Percentiles rank a stretch among this genome's conserved stretches.
These are phyloP conservation scores for Phlogophora meticulosa DNA, from an alignment of 2,888 invertebrate genomes.

Conservation along the genomic window DNA sequence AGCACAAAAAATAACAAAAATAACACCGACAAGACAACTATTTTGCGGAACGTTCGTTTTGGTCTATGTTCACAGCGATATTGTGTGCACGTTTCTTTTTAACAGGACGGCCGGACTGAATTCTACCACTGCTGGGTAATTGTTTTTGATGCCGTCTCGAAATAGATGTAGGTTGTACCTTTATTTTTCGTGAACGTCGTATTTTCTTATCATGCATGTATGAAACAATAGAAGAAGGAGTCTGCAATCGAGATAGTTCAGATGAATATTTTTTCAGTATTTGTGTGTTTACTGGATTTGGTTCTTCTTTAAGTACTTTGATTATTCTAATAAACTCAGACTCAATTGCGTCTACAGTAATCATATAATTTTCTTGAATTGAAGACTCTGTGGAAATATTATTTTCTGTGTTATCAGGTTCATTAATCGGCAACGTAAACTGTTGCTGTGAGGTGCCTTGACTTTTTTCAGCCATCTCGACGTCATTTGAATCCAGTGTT, in stretches of 20 bases:
- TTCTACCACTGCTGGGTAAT: constrained; percentile 25
- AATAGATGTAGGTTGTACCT: constrained; percentile 18
- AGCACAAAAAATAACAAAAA: too few species aligned
- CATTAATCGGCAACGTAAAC: constrained; percentile 20
- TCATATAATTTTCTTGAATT: constrained; percentile 13
- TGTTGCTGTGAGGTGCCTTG: constrained; percentile 21
- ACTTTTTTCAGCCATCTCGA: constrained; percentile 19
- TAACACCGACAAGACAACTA: too few species aligned
- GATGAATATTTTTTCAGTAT: constrained; percentile 28
- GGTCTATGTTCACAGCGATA: too few species aligned
- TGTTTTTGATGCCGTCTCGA: constrained; percentile 23
- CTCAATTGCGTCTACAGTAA: constrained; percentile 5
- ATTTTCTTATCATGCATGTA: constrained; percentile 20
- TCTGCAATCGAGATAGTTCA: constrained; percentile 32
- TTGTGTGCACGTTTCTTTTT: too few species aligned
- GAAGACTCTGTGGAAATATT: constrained; percentile 15
- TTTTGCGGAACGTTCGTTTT: too few species aligned
- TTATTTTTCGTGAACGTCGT: constrained; percentile 23
- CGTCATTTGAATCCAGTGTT: constrained; percentile 20
- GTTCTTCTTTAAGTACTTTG: constrained; percentile 24
- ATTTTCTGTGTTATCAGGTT: constrained; percentile 18
- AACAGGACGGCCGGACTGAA: too few species aligned
- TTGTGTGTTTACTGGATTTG: constrained; percentile 22
- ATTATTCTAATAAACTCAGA: constrained; percentile 12
- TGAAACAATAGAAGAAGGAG: constrained; percentile 21